Conservation (phyloP, 1,140 invertebrate genomes). For the Cyrtorhinus lividipennis region DNA sequence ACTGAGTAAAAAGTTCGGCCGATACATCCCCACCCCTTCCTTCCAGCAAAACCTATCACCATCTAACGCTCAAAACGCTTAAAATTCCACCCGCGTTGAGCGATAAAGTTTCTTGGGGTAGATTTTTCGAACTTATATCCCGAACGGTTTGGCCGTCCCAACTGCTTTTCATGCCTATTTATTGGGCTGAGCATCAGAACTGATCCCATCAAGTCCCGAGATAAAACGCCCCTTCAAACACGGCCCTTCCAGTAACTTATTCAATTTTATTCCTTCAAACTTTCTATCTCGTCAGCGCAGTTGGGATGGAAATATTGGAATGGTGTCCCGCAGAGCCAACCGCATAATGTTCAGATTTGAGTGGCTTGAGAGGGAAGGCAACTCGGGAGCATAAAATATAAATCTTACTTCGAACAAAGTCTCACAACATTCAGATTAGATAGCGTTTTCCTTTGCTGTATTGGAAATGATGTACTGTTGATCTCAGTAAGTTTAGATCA, state of each 20-base stretch:
- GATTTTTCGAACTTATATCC: neutral
- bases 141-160: neutral
- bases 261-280: slow-evolving; percentile 8
- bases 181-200: slow-evolving; percentile 5
- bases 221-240: slow-evolving; percentile 6
- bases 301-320: neutral
- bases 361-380: neutral
- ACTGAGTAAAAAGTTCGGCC: slow-evolving; percentile 11
- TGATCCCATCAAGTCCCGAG: slow-evolving; percentile 2
- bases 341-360: neutral
- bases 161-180: slow-evolving; percentile 8
- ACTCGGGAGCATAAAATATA: too few relatives aligned
- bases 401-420: too few relatives aligned
- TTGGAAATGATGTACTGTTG: too few relatives aligned
- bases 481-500: too few relatives aligned
- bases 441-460: too few relatives aligned
- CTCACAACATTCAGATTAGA: too few relatives aligned
- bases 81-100: slow-evolving; percentile 1
- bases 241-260: slow-evolving; percentile 6
- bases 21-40: slow-evolving; percentile 7
- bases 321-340: neutral
- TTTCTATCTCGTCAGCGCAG: neutral
- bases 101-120: slow-evolving; percentile 6
- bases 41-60: too few relatives aligned
- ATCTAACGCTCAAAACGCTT: too few relatives aligned